phyloP scores from a whole-genome alignment of 2,888 invertebrate genomes.

The Baccha elongata region DNA sequence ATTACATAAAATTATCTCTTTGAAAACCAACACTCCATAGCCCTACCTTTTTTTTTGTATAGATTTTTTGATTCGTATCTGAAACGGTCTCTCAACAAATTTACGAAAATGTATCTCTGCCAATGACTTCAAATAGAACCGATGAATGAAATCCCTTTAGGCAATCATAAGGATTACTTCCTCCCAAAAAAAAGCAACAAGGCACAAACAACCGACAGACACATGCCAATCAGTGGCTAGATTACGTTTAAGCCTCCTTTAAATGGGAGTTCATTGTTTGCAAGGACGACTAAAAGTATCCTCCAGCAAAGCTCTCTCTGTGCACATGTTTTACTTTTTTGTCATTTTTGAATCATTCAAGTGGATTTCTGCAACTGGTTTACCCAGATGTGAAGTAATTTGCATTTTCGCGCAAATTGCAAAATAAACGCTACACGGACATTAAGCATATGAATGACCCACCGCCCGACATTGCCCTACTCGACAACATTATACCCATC shows the following conservation, averaged over 20 bases:
- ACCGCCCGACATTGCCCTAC: background rate
- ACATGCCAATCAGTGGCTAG: constrained; percentile 41
- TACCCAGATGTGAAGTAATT: constrained; percentile 49
- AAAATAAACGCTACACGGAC: constrained; percentile 55
- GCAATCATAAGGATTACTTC: constrained; percentile 9
- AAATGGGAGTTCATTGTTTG: constrained; percentile 20
- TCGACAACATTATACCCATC: background rate
- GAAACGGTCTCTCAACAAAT: background rate
- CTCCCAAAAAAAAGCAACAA: constrained; percentile 4
- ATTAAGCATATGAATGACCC: constrained; percentile 52
- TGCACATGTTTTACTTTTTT: background rate
- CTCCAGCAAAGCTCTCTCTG: background rate
- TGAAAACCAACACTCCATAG: no score
- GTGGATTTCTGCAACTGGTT: constrained; percentile 24
- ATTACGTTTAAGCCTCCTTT: constrained; percentile 22
- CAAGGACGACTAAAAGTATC: constrained; percentile 7
- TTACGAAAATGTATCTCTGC: background rate
- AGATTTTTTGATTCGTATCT: background rate
- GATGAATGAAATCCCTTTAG: constrained; percentile 3
- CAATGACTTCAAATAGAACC: background rate
- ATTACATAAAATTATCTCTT: no score
- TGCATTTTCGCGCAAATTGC: constrained; percentile 58
- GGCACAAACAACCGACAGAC: constrained; percentile 1
- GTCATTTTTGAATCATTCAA: constrained; percentile 17
- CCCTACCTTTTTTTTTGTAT: background rate